Conservation (phyloP, 2,113 vertebrate genomes). For the Saccopteryx bilineata region DNA sequence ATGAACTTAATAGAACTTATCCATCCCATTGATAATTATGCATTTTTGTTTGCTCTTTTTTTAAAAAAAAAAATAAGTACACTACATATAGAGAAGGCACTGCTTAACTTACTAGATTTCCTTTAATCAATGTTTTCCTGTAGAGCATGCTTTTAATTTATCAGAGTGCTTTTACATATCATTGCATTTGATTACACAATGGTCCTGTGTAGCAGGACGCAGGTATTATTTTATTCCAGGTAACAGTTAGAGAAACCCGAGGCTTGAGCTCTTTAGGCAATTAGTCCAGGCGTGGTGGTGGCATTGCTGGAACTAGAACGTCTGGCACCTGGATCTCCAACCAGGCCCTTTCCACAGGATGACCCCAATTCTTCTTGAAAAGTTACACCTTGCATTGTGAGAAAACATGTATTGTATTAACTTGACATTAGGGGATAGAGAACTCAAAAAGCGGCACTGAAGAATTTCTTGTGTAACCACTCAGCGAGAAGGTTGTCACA, state of each 20-base stretch:
- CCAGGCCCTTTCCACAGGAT: neutral
- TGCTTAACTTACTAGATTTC: conserved; percentile 39
- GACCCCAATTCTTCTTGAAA: neutral
- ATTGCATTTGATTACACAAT: conserved; percentile 45
- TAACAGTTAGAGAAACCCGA: neutral
- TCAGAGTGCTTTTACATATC: conserved; percentile 64
- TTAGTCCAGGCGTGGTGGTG: neutral
- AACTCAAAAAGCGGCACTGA: neutral
- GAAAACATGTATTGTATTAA: neutral
- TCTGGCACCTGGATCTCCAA: neutral
- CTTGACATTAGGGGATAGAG: neutral
- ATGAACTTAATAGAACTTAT: neutral
- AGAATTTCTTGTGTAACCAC: neutral
- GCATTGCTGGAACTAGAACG: neutral
- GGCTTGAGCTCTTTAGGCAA: neutral
- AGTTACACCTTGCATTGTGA: neutral
- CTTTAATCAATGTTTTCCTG: conserved; percentile 71
- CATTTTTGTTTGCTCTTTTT: neutral
- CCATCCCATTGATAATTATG: neutral
- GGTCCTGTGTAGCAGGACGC: neutral
- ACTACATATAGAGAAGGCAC: conserved; percentile 9
- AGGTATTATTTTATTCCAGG: conserved; percentile 29
- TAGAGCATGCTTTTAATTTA: conserved; percentile 65
- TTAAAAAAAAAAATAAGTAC: conserved; percentile 20
- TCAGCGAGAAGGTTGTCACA: neutral